Evolutionary conservation across 2,797 vertebrate species (phyloP).

Genomic region (Perodicticus potto): DNA sequence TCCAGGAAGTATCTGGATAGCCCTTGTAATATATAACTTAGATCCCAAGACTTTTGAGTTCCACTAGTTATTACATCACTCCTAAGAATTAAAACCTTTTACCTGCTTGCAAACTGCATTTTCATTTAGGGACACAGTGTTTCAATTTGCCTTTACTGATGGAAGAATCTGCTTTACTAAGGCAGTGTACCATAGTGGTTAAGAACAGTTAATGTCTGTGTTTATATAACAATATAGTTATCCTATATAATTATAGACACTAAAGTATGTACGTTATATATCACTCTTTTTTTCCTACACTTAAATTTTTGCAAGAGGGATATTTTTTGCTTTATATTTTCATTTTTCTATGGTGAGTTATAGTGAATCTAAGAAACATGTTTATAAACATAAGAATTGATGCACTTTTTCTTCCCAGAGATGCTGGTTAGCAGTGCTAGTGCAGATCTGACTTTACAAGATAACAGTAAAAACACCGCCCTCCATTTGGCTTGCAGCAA

Average conservation of each 20-base stretch:
- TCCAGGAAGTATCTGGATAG: no score
- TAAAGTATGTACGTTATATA: background rate
- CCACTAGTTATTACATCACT: background rate
- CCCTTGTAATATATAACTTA: background rate
- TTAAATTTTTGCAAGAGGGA: conserved; percentile 29
- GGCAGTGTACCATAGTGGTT: background rate
- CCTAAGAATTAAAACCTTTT: conserved; percentile 3
- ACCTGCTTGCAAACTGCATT: background rate
- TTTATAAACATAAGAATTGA: conserved; percentile 80
- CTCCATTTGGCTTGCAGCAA: conserved; percentile 99
- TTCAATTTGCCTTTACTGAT: background rate
- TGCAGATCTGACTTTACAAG: conserved; percentile 97
- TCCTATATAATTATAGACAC: background rate
- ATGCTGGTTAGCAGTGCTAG: conserved; percentile 98
- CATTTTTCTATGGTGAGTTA: conserved; percentile 68
- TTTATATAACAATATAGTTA: background rate
- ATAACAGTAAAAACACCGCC: conserved; percentile 96
- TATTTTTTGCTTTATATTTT: conserved; percentile 72
- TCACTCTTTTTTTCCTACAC: conserved; percentile 51
- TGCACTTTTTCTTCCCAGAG: conserved; percentile 89
- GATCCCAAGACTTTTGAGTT: background rate
- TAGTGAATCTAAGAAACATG: conserved; percentile 66
- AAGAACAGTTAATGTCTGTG: conserved; percentile 1
- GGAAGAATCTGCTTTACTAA: background rate
- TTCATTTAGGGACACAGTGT: background rate